phyloP scores from a whole-genome alignment of 2,888 invertebrate species.

The Aspidiotus rigidus region DNA sequence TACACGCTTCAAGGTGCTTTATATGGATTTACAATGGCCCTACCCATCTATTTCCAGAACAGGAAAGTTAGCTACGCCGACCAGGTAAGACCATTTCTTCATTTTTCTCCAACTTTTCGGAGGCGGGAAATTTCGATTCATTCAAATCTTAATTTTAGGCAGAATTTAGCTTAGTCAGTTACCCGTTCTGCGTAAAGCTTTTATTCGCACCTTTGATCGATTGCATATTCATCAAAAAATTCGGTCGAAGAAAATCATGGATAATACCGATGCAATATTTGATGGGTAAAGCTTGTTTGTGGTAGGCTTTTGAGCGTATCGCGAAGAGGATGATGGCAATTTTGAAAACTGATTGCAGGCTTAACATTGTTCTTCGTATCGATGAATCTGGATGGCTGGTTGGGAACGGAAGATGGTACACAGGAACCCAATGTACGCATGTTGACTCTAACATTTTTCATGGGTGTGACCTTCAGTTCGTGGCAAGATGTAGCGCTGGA shows the following conservation, averaged over 20 bases:
- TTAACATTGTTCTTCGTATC: constrained; percentile 72
- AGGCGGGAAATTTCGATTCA: neutral
- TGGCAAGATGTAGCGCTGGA: constrained; percentile 99
- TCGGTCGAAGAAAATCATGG: constrained; percentile 93
- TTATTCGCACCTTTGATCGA: constrained; percentile 99
- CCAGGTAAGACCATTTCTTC: constrained; percentile 52
- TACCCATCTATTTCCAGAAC: constrained; percentile 91
- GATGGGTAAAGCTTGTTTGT: constrained; percentile 51
- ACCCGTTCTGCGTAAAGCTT: constrained; percentile 86
- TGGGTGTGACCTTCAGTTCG: constrained; percentile 90
- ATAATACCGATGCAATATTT: constrained; percentile 89
- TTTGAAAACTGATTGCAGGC: neutral
- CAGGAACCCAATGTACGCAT: constrained; percentile 40
- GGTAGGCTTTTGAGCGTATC: too few species aligned
- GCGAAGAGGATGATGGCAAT: too few species aligned
- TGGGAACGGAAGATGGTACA: constrained; percentile 48
- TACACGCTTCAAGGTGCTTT: constrained; percentile 94
- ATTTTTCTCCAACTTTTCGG: neutral
- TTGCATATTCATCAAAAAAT: constrained; percentile 67
- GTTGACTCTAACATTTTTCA: constrained; percentile 78
- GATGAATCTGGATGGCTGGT: constrained; percentile 60
- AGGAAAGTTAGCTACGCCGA: constrained; percentile 86
- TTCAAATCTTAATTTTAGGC: constrained; percentile 48
- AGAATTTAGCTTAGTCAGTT: constrained; percentile 87
- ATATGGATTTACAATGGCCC: constrained; percentile 81